A percentile compares a stretch with the other conserved stretches of the same genome.
phyloP scores from a whole-genome alignment of 2,113 vertebrate genomes.

The Anseranas semipalmata region DNA sequence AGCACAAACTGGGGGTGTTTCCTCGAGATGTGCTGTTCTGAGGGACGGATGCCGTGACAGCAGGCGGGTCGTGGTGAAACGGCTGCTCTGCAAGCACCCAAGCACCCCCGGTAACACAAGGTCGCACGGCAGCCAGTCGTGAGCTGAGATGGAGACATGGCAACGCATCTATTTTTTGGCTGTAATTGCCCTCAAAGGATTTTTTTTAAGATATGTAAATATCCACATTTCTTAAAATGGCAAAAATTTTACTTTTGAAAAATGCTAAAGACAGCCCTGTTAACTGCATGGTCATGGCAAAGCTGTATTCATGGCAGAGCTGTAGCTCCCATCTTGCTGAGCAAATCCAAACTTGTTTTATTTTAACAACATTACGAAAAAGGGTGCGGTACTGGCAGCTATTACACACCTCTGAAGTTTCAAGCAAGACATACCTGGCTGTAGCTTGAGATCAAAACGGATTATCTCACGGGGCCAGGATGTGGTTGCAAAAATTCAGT shows the following conservation, averaged over 20 bases:
- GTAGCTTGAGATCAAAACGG: conserved; percentile 20
- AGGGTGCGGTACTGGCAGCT: conserved; percentile 24
- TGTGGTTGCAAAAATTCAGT: conserved; percentile 46
- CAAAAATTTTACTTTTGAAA: not conserved
- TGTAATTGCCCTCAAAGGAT: not conserved
- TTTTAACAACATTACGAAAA: conserved; percentile 38
- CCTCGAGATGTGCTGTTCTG: not conserved
- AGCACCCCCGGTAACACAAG: not conserved
- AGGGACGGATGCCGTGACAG: not conserved
- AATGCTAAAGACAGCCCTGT: not conserved
- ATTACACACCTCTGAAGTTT: conserved; percentile 12
- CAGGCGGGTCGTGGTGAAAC: not conserved
- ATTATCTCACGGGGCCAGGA: conserved; percentile 56
- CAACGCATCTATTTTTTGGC: not conserved
- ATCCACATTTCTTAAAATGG: conserved; percentile 21
- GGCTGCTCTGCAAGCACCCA: not conserved
- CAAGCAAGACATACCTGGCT: conserved; percentile 45
- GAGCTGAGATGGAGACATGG: not conserved
- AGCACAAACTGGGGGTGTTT: not conserved
- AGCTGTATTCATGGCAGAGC: not conserved
- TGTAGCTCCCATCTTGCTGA: conserved; percentile 55
- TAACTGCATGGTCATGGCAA: conserved; percentile 30
- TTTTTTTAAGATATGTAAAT: not conserved
- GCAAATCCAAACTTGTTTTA: conserved; percentile 69
- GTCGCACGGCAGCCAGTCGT: not conserved